phyloP scores from a whole-genome alignment of 2,797 vertebrate species.

The Thripadectes ignobilis region DNA sequence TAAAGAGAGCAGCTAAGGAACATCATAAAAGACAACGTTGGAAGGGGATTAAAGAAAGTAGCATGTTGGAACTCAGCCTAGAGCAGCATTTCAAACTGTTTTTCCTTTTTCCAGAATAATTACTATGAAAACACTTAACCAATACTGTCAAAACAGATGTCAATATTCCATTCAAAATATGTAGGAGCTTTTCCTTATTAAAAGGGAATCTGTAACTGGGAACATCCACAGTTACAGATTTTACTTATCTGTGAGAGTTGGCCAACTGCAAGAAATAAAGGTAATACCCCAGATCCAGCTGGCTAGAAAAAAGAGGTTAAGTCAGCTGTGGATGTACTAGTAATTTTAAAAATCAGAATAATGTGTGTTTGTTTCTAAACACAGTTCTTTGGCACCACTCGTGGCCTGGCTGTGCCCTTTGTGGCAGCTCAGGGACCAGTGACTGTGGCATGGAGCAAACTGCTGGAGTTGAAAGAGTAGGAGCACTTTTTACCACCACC shows the following conservation, averaged over 20 bases:
- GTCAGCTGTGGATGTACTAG: background rate
- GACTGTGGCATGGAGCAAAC: background rate
- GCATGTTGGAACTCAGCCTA: background rate
- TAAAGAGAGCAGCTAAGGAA: conserved; percentile 1
- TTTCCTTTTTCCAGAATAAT: conserved; percentile 19
- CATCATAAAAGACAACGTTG: background rate
- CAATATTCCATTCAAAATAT: background rate
- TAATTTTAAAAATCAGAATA: background rate
- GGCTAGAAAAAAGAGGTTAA: background rate
- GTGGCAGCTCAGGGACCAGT: background rate
- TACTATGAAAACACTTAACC: background rate
- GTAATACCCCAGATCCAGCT: background rate
- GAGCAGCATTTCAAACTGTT: conserved; percentile 5
- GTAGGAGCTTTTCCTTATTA: background rate
- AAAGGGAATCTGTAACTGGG: background rate
- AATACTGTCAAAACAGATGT: conserved; percentile 19
- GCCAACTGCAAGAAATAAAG: background rate
- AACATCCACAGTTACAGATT: background rate
- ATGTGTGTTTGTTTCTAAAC: background rate
- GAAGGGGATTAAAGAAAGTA: background rate
- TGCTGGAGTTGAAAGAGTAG: background rate
- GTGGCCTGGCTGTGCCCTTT: background rate
- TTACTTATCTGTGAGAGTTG: background rate
- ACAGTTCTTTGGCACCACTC: background rate
- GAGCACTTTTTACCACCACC: background rate